Evolutionary conservation across 2,797 vertebrate species (phyloP).

Genomic region (Mastacembelus armatus): DNA sequence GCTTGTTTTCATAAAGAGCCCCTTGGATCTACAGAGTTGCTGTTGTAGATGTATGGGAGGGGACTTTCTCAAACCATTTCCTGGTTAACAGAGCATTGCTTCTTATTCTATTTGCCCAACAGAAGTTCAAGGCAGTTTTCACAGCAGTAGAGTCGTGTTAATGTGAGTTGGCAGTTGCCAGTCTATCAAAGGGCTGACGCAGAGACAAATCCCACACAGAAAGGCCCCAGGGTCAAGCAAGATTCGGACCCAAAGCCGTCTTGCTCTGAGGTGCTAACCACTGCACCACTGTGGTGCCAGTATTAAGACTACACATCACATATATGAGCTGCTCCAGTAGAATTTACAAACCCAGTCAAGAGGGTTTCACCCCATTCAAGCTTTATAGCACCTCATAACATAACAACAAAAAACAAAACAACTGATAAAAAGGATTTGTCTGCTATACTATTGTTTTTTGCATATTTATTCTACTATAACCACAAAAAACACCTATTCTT

Average conservation of each 20-base stretch:
- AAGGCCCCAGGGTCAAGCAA: no score
- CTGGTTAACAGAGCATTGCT: background rate
- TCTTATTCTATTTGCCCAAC: background rate
- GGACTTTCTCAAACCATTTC: background rate
- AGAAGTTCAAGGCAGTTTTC: background rate
- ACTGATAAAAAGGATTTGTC: no score
- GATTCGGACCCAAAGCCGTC: no score
- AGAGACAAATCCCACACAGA: no score
- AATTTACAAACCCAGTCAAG: constrained; percentile 29
- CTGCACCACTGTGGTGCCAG: no score
- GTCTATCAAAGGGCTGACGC: no score
- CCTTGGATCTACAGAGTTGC: background rate
- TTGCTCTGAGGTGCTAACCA: no score
- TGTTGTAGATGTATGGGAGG: background rate
- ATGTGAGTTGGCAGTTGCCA: background rate
- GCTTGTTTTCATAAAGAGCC: background rate
- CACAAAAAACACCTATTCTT: background rate
- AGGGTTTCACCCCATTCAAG: constrained; percentile 13
- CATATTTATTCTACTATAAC: background rate
- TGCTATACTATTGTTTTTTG: no score
- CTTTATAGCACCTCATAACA: constrained; percentile 11
- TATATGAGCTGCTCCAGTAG: constrained; percentile 31
- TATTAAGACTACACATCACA: no score
- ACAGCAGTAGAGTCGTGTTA: no score
- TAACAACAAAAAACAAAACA: no score